Evolutionary conservation across 2,888 invertebrate genomes (phyloP), one percentile per base, ranked within the genome.

Genomic region (Pristionchus mayeri): DNA sequence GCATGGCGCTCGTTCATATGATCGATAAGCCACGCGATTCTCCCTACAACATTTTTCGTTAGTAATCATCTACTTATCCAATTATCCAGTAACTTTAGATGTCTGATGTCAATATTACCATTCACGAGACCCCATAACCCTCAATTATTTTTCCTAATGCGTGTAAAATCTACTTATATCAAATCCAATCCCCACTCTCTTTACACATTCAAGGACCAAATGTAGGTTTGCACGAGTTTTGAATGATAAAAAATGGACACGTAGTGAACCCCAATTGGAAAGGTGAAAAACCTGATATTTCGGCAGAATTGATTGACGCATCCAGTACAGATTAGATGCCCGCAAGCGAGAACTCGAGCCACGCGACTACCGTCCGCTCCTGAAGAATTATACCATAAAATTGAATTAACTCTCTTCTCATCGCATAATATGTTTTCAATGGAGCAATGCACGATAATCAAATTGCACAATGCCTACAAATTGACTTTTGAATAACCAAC

Each of bases 291-390:
- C 71, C 16, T 71, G 11, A 40, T 37, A 11, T 40, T 71, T 6
- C 13, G 21, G 11, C 21, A 7, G 40, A 40, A 40, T 24, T 71
- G 40, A 3, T 37, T 44, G 40, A 71, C 71, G 40, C 71, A 71
- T 71, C 40, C 40, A 40, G 21, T 71, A 30, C 71, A 71, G 1
- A 71, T 44, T 18, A 71, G 71, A 71, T 71, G 71, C 24, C 71
- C 71, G 18, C 71, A 71, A 13, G 71, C 27, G 16, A 71, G 71
- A 0, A 71, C 71, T 24, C 40, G 71, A n/a, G 71, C 71, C 37
- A 40, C 40, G n/a, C 71, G 2, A n/a, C n/a, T 13, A 40, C 71
- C 71, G 21, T 71, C 71, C n/a, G 71, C 16, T 24, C n/a, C 71
- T 71, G 67, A 1, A 34, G 21, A 4, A 54, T 4, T 13, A n/a